Evolutionary conservation across 1,140 invertebrate genomes (phyloP), one percentile per base, ranked within the genome.

Genomic region (Apis laboriosa): DNA sequence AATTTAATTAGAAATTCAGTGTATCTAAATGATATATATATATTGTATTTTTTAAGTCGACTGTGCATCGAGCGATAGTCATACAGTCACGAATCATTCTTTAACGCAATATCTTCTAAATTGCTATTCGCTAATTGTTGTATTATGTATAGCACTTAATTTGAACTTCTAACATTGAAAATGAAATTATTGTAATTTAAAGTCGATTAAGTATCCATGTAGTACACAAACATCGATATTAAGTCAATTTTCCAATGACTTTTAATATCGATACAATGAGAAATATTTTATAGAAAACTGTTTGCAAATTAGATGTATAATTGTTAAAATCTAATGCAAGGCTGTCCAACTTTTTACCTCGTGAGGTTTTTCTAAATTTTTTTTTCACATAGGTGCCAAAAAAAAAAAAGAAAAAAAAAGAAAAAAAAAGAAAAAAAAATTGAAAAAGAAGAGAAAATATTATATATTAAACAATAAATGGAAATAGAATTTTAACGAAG

Each of bases 321-420:
- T 80, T 55, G 53, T 80, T 80, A 66, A 53, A 82, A 67, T 75
- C 51, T 43, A 34, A 77, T 15, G 71, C 53, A 80, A 66, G 56
- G 80, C 80, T 82, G 80, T 82, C 80, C 80, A 82, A 82, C 80
- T 77, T 82, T 7, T 60, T 67, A 67, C 73, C 79, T 77, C 55
- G 63, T 67, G 80, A 60, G 24, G 19, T 67, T 68, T 55, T 70
- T 68, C 13, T 5, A 60, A 68, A 68, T 82, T 77, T 77, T 58
- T 17, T 82, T 60, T 68, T 68, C 80, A 67, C 80, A 56, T 70
- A 82, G 80, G 64, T 87, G 72, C 76, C 83, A 85, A 72, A 75
- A 15, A 84, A 76, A 28, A 19, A 70, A 61, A n/a, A n/a, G n/a
- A n/a, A 63, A 78, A 43, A 63, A 78, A 43, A 24, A 13, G 82